These are phyloP conservation scores for Pheucticus melanocephalus DNA, from an alignment of 2,113 vertebrate species.

Conservation along the genomic window DNA sequence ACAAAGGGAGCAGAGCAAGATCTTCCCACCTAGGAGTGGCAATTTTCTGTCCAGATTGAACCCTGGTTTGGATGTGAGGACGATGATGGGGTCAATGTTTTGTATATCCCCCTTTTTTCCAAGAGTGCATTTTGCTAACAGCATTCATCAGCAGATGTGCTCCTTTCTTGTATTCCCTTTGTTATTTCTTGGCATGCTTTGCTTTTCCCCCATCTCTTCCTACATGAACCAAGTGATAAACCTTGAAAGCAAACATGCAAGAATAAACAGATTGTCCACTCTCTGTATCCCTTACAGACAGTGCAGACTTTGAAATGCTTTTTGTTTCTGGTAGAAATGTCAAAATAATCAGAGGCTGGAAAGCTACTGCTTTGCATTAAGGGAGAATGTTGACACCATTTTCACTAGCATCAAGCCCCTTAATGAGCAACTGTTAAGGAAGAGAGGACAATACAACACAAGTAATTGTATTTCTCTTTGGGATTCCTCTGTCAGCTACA, in stretches of 20 bases:
- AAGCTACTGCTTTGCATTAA: neutral
- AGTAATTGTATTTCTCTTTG: neutral
- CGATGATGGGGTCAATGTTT: neutral
- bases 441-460: neutral
- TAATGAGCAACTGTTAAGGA: conserved; percentile 19
- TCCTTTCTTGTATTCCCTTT: neutral
- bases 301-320: neutral
- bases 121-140: neutral
- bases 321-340: neutral
- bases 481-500: neutral
- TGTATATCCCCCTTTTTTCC: neutral
- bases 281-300: neutral
- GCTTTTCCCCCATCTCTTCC: accelerated
- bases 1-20: neutral
- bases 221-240: neutral
- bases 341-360: neutral
- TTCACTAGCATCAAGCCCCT: neutral
- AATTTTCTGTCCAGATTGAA: neutral
- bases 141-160: accelerated
- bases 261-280: neutral
- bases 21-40: neutral
- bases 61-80: neutral
- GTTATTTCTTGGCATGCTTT: neutral
- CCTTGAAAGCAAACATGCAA: neutral
- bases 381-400: neutral